phyloP scores from a whole-genome alignment of 2,113 vertebrate species.

The Aramus guarauna region DNA sequence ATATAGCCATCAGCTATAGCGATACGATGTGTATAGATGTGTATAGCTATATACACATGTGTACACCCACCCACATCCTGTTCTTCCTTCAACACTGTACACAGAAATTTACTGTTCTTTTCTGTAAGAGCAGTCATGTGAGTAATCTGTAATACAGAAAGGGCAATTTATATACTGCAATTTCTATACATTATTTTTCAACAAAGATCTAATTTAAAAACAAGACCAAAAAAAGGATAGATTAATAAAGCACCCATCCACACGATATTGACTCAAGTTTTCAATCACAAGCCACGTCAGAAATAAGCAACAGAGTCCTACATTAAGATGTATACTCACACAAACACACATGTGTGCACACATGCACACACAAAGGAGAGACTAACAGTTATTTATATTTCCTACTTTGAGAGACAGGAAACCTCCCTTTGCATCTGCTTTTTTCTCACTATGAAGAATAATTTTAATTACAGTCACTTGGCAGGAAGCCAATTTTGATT shows the following conservation, averaged over 20 bases:
- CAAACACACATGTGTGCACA: background rate
- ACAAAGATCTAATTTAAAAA: constrained; percentile 20
- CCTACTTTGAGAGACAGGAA: constrained; percentile 62
- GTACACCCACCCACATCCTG: constrained; percentile 18
- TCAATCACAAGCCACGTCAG: constrained; percentile 10
- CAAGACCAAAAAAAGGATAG: background rate
- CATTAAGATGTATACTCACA: background rate
- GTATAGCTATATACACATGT: background rate
- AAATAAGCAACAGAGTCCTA: background rate
- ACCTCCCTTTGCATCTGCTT: constrained; percentile 61
- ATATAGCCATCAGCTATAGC: background rate
- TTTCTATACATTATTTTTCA: background rate
- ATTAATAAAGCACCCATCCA: background rate
- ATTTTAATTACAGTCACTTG: constrained; percentile 68
- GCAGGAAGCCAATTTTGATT: constrained; percentile 48
- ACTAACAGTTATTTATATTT: constrained; percentile 61
- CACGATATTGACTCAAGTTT: background rate
- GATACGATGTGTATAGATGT: background rate
- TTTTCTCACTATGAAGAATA: constrained; percentile 62
- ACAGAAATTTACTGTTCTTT: constrained; percentile 16
- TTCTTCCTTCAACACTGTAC: background rate
- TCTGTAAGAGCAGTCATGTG: constrained; percentile 18
- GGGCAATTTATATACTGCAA: background rate
- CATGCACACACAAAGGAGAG: constrained; percentile 31
- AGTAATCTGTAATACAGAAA: background rate